These are phyloP conservation scores for Acanthacorydalis orientalis DNA, from an alignment of 2,888 invertebrate genomes.

Conservation along the genomic window DNA sequence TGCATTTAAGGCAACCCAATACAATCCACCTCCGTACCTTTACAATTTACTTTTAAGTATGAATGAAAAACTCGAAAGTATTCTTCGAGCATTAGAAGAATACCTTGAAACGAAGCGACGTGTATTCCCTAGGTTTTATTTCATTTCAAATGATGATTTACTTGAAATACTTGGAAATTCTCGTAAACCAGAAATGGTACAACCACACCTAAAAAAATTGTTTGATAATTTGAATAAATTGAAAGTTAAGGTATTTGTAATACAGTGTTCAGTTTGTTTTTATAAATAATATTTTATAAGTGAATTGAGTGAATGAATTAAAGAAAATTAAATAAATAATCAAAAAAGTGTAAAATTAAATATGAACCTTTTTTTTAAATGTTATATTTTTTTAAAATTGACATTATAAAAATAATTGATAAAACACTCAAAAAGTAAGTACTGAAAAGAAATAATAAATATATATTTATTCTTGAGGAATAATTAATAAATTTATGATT, in stretches of 20 bases:
- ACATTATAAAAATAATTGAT: no score
- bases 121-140: constrained; percentile 70
- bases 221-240: constrained; percentile 72
- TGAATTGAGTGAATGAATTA: no score
- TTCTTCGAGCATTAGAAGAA: constrained; percentile 67
- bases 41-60: constrained; percentile 51
- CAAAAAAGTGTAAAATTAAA: no score
- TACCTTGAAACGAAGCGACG: constrained; percentile 82
- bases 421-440: no score
- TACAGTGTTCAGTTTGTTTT: no score
- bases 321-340: no score
- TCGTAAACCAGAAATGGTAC: constrained; percentile 65
- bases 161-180: constrained; percentile 76
- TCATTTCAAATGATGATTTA: constrained; percentile 68
- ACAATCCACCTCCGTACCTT: constrained; percentile 40
- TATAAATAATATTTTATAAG: no score
- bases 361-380: no score
- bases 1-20: constrained; percentile 44
- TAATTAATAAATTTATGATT: no score
- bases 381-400: no score
- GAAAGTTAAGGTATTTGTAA: constrained; percentile 43
- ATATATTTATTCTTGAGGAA: no score
- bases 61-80: constrained; percentile 58
- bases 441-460: no score
- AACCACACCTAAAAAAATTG: constrained; percentile 73